Percentiles rank a stretch among this genome's conserved stretches.
phyloP scores from a whole-genome alignment of 2,113 vertebrate genomes.

The Carassius auratus region DNA sequence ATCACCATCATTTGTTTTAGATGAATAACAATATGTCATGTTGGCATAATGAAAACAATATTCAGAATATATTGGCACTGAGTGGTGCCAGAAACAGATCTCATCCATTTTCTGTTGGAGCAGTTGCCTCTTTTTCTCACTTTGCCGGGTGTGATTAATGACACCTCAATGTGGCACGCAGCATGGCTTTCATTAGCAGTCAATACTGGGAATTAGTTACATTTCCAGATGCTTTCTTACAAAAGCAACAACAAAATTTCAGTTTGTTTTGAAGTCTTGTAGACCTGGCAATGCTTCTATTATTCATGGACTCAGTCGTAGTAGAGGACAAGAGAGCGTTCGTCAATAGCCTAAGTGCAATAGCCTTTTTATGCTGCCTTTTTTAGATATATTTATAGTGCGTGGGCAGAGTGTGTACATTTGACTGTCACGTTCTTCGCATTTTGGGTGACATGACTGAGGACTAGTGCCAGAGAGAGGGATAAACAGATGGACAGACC shows the following conservation, averaged over 20 bases:
- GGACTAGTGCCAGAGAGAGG: constrained; percentile 20
- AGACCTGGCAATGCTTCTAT: background rate
- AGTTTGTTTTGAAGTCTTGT: constrained; percentile 25
- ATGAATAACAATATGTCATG: constrained; percentile 23
- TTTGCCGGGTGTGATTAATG: constrained; percentile 41
- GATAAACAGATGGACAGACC: constrained; percentile 24
- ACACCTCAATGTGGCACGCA: constrained; percentile 14
- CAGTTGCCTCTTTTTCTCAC: constrained; percentile 28
- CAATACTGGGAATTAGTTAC: background rate
- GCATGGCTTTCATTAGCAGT: background rate
- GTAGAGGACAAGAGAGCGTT: constrained; percentile 16
- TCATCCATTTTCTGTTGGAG: constrained; percentile 19
- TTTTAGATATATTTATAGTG: constrained; percentile 53
- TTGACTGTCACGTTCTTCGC: constrained; percentile 40
- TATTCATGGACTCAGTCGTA: constrained; percentile 20
- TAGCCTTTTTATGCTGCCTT: constrained; percentile 19
- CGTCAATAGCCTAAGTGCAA: constrained; percentile 46
- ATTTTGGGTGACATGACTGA: background rate
- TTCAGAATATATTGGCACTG: constrained; percentile 25
- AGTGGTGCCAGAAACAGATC: constrained; percentile 20
- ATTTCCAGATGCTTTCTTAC: background rate
- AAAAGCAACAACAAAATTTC: background rate
- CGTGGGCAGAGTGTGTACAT: constrained; percentile 50
- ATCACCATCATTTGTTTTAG: constrained; percentile 5
- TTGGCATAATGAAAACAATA: constrained; percentile 21